Percentiles rank a stretch among this genome's conserved stretches.
phyloP scores from a whole-genome alignment of 2,888 invertebrate species.

The Leptarthrus brevirostris region DNA sequence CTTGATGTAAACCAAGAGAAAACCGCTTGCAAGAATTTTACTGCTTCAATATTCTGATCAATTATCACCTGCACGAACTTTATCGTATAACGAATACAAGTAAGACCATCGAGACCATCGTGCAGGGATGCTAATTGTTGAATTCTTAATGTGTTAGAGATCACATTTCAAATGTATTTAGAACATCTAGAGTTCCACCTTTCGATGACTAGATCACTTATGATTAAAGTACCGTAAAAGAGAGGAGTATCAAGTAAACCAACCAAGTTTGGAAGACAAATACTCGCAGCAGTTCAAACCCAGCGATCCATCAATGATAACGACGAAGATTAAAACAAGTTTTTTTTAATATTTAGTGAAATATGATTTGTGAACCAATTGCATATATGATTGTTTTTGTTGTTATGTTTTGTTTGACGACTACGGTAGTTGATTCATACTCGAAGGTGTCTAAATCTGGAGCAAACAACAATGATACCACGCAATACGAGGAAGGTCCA shows the following conservation, averaged over 20 bases:
- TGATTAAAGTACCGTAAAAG: conserved; percentile 10
- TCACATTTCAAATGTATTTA: conserved; percentile 18
- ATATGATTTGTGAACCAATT: background rate
- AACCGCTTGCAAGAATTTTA: conserved; percentile 8
- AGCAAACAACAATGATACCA: background rate
- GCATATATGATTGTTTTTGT: background rate
- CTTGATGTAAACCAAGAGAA: conserved; percentile 29
- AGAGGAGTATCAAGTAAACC: background rate
- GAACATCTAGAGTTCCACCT: background rate
- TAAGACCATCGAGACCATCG: background rate
- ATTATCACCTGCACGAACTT: conserved; percentile 39
- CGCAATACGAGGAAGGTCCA: conserved; percentile 59
- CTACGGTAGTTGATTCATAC: background rate
- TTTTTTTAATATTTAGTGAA: background rate
- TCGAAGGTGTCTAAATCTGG: conserved; percentile 32
- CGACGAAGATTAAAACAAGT: background rate
- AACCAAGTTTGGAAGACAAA: background rate
- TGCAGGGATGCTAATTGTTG: conserved; percentile 29
- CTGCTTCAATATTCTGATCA: conserved; percentile 29
- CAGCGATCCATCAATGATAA: background rate
- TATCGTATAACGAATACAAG: background rate
- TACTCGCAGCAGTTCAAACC: no score
- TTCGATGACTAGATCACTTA: background rate
- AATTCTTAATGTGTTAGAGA: conserved; percentile 18
- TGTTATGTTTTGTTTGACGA: background rate